Evolutionary conservation across 1,140 invertebrate genomes (phyloP), one percentile per base, ranked within the genome.

Genomic region (Acromyrmex heyeri): DNA sequence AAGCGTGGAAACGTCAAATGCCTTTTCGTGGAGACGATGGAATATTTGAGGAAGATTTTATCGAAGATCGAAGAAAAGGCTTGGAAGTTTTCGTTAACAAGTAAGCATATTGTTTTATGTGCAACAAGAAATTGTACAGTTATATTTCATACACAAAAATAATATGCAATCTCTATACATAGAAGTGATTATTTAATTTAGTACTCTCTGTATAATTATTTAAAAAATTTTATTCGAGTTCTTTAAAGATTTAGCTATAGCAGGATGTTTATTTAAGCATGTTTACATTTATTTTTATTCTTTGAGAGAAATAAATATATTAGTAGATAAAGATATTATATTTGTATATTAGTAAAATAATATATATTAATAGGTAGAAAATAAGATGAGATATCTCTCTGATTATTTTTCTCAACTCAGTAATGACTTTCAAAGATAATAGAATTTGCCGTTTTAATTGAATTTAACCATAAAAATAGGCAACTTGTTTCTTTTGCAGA

Each of bases 31-130:
- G 97, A 12, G 99, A 99, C 95, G 99, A 99, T 97, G 99, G 99
- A 70, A 99, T 99, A 92, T 99, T 99, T 96, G 99, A 99, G 95
- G 99, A 99, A 95, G 99, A 99, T 93, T 99, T 99, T 95, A 99
- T 99, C 93, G 99, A 99, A 96, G 99, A 99, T 91, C 97, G 99
- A 92, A 97, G 99, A 94, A 99, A 99, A 97, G 99, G 99, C 86
- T 96, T 99, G 87, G 99, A 99, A 97, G 96, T 98, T 92, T 99
- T 99, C 96, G 98, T 99, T 90, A 99, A 99, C 96, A 99, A 99
- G 98, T 98, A 96, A 95, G 96, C 95, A 64, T 77, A 38, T 34
- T 57, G 18, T 38, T 24, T 77, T 50, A 53, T 16, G 6, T 8
- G 10, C 18, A 30, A n/a, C 6, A 3, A 3, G 14, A 30, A n/a